Base-by-base conservation (phyloP, 2,113 vertebrate species). In the Salminus brasiliensis region DNA sequence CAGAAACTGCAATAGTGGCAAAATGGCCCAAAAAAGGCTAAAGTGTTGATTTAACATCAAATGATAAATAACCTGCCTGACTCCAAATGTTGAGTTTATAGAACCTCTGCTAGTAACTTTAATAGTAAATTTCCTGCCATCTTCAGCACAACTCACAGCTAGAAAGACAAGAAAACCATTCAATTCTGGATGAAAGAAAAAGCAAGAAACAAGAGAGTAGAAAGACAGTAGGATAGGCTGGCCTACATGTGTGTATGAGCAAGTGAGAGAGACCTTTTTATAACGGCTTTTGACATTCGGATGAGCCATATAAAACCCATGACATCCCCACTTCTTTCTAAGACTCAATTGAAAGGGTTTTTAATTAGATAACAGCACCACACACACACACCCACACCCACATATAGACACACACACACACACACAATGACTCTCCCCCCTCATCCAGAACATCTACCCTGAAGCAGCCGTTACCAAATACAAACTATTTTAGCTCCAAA, bases 401-500 rank as follows among this genome's bases (percentile, higher is more conserved):
- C 47, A 49, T 18, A 49, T 21, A 12, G 16, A 21, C 47, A 47
- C 45, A 47, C 45, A 49, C 47, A 49, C 36, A 39, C 36, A 39
- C 43, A 53, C 59, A 69, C 43, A 75, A 45, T 15, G 55, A 43
- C 36, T 79, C 57, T 81, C 43, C 27, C 66, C 65, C 43, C 41
- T 79, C 23, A 68, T 69, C 70, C 41, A 30, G 57, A 59, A 69
- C 55, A 79, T 79, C 68, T 69, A 57, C 65, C 65, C 63, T 78
- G 57, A 60, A 72, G 67, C 72, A 30, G 30, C 76, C 65, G 79
- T 81, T 79, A 77, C 62, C 45, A 79, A 84, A 77, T 72, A 70
- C 63, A 80, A 77, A 63, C 69, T 67, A 72, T 79, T 84, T 86
- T 68, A 73, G 65, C 21, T 45, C 76, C 72, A 76, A 83, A 83